phyloP scores from a whole-genome alignment of 2,113 vertebrate genomes.

The Mastomys natalensis region DNA sequence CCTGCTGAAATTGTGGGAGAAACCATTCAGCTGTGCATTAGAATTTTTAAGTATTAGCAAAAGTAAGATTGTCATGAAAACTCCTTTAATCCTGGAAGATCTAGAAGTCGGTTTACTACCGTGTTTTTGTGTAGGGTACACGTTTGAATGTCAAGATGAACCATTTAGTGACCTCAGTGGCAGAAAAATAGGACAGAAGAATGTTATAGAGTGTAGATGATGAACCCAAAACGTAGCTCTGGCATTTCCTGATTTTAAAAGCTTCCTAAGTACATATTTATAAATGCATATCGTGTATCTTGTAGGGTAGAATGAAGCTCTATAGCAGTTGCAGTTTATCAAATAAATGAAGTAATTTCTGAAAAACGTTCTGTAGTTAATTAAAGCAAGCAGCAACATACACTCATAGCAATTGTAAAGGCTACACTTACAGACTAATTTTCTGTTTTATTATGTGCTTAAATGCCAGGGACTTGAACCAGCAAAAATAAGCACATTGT shows the following conservation, averaged over 20 bases:
- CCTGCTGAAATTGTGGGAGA: background rate
- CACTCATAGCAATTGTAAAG: conserved; percentile 66
- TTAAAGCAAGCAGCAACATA: conserved; percentile 66
- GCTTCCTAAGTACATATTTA: conserved; percentile 60
- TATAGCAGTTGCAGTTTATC: conserved; percentile 64
- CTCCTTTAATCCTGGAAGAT: background rate
- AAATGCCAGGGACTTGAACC: conserved; percentile 46
- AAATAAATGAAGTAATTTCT: conserved; percentile 67
- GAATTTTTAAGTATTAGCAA: conserved; percentile 27
- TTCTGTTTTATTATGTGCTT: conserved; percentile 65
- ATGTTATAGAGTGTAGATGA: background rate
- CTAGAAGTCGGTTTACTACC: background rate
- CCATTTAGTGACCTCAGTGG: background rate
- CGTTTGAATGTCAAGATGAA: background rate
- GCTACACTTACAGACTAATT: conserved; percentile 34
- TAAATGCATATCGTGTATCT: conserved; percentile 47
- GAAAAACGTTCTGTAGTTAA: conserved; percentile 40
- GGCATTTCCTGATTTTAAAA: conserved; percentile 58
- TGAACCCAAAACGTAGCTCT: background rate
- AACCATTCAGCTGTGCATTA: background rate
- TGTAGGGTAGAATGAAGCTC: conserved; percentile 40
- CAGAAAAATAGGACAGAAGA: conserved; percentile 10
- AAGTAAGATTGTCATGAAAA: conserved; percentile 3
- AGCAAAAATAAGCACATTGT: conserved; percentile 34
- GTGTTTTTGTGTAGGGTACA: background rate